Conservation (phyloP, 30 jellyfish, hydroid and myxozoan species). For the Nemopilema nomurai region DNA sequence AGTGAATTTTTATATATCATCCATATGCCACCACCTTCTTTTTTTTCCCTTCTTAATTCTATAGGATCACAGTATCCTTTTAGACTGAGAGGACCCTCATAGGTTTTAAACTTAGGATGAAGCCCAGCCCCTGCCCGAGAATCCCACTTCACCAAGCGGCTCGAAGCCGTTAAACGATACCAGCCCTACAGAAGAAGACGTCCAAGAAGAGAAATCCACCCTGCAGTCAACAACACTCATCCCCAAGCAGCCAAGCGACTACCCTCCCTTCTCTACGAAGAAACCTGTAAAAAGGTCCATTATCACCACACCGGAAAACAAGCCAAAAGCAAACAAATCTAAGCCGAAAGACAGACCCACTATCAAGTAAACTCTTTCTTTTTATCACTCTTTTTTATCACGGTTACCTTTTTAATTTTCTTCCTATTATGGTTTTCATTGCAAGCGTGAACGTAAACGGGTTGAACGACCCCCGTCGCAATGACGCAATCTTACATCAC, state of each 20-base stretch:
- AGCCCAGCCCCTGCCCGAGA: too few species aligned
- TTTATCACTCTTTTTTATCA: neutral
- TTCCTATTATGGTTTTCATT: neutral
- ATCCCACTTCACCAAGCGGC: too few species aligned
- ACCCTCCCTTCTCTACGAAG: too few species aligned
- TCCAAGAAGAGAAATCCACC: too few species aligned
- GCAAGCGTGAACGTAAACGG: slow-evolving; percentile 31
- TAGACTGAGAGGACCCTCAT: neutral
- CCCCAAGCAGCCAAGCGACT: too few species aligned
- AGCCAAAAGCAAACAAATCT: neutral
- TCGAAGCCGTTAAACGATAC: too few species aligned
- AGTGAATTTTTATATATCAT: slow-evolving; percentile 5
- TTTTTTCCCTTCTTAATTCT: slow-evolving; percentile 11
- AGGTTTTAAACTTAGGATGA: neutral
- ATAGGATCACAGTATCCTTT: slow-evolving; percentile 24
- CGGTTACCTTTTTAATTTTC: neutral
- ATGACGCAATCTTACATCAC: slow-evolving; percentile 16
- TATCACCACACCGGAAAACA: neutral
- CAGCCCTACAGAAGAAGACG: too few species aligned
- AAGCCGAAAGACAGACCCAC: neutral
- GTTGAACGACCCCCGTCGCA: slow-evolving; percentile 11
- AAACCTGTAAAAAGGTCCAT: neutral
- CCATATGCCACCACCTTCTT: slow-evolving; percentile 39
- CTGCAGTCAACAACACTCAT: too few species aligned
- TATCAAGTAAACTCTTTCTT: neutral